Percentiles rank a stretch among this genome's conserved stretches.
Evolutionary conservation across 2,113 vertebrate species (phyloP).

Genomic region (Melanostigma gelatinosum): DNA sequence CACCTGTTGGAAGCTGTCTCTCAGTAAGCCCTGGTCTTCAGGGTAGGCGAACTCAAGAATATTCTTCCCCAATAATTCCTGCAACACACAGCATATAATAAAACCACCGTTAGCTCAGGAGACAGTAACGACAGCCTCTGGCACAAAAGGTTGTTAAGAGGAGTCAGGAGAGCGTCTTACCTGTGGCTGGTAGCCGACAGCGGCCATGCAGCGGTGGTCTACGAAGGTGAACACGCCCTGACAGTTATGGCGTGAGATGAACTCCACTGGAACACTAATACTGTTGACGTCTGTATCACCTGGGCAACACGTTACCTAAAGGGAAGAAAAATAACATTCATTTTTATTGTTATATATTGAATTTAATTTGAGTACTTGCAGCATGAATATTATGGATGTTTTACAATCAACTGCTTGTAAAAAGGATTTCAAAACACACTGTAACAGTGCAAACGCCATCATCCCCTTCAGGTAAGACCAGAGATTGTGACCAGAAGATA

Average conservation of each 20-base stretch:
- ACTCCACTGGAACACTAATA: constrained; percentile 91
- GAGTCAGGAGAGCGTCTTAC: constrained; percentile 71
- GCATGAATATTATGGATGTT: background rate
- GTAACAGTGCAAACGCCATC: background rate
- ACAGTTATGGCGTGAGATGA: constrained; percentile 95
- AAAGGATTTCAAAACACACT: background rate
- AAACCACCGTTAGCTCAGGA: background rate
- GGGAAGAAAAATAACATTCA: background rate
- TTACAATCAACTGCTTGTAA: background rate
- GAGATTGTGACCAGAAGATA: constrained; percentile 1
- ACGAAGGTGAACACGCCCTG: constrained; percentile 95
- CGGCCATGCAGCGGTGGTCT: constrained; percentile 93
- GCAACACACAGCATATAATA: constrained; percentile 19
- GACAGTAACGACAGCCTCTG: background rate
- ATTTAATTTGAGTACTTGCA: background rate
- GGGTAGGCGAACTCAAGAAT: constrained; percentile 95
- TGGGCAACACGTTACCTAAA: constrained; percentile 93
- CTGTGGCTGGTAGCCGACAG: constrained; percentile 95
- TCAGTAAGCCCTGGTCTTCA: constrained; percentile 93
- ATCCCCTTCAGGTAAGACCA: constrained; percentile 17
- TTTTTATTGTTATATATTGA: background rate
- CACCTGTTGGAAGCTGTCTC: constrained; percentile 98
- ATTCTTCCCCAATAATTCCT: constrained; percentile 96
- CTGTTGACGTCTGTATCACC: constrained; percentile 89
- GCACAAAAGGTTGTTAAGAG: background rate